These are phyloP conservation scores for Tenthredo livida DNA, from an alignment of 2,888 invertebrate genomes.

Conservation along the genomic window DNA sequence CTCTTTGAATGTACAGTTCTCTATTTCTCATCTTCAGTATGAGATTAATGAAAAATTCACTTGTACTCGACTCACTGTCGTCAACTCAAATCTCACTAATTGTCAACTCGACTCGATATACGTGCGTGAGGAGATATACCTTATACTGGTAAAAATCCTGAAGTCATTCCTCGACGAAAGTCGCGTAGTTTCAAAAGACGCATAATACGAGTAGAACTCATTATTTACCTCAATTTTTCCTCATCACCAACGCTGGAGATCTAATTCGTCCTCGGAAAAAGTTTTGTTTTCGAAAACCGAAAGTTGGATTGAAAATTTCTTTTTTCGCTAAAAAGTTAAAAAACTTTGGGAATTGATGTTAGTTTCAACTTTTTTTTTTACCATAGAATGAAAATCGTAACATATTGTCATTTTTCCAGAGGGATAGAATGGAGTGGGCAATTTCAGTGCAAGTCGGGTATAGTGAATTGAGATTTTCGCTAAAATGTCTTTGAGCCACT, in stretches of 20 bases:
- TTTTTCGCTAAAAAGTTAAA: background rate
- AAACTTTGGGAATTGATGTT: background rate
- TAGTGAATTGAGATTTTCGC: background rate
- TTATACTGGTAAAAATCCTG: background rate
- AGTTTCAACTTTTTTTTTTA: background rate
- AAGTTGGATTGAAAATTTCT: background rate
- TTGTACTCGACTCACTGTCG: background rate
- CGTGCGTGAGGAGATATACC: background rate
- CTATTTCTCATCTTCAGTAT: background rate
- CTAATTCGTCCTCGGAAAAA: background rate
- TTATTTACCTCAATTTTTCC: background rate
- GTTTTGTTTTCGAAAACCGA: background rate
- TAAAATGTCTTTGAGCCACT: conserved; percentile 44
- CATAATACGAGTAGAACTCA: too few species aligned
- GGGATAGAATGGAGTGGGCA: background rate
- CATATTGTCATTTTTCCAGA: background rate
- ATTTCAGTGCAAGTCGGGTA: conserved; percentile 25
- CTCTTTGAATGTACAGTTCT: background rate
- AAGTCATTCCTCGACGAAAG: background rate
- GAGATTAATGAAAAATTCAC: background rate
- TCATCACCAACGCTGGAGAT: background rate
- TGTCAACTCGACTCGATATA: background rate
- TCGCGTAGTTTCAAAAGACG: background rate
- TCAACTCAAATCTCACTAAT: conserved; percentile 31
- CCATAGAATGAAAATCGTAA: background rate